Conservation (phyloP, 2,888 invertebrate species). For the Gasteruption jaculator region DNA sequence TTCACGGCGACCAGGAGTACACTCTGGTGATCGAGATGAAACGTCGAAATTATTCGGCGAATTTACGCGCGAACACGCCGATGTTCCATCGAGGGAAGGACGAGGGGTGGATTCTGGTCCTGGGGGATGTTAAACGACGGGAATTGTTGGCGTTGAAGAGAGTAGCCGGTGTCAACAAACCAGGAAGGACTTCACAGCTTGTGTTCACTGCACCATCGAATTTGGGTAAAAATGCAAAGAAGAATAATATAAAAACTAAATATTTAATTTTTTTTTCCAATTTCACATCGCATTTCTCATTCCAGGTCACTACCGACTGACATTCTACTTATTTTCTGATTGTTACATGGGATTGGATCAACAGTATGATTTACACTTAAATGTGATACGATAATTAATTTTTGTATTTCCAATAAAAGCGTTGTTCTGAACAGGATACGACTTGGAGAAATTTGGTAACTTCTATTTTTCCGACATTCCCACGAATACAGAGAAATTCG, state of each 20-base stretch:
- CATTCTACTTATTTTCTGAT: slow-evolving; percentile 85
- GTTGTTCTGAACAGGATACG: too few relatives aligned
- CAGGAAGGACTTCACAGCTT: slow-evolving; percentile 54
- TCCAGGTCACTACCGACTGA: slow-evolving; percentile 71
- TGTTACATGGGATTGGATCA: slow-evolving; percentile 92
- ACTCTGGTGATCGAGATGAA: slow-evolving; percentile 60
- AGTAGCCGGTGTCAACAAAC: slow-evolving; percentile 56
- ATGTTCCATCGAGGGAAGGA: slow-evolving; percentile 90
- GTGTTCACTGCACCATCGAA: slow-evolving; percentile 61
- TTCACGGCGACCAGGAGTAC: slow-evolving; percentile 59
- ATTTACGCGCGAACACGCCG: slow-evolving; percentile 69
- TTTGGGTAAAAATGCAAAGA: slow-evolving; percentile 45
- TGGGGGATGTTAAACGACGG: slow-evolving; percentile 68
- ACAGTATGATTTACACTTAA: slow-evolving; percentile 63
- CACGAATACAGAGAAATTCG: too few relatives aligned
- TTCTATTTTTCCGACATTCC: too few relatives aligned
- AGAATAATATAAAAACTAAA: slow-evolving; percentile 6
- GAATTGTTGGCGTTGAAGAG: slow-evolving; percentile 83
- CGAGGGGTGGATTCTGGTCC: slow-evolving; percentile 90
- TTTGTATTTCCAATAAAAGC: too few relatives aligned
- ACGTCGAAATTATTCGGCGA: slow-evolving; percentile 56
- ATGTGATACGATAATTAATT: slow-evolving; percentile 39
- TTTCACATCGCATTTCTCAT: slow-evolving; percentile 26
- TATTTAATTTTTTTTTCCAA: slow-evolving; percentile 1
- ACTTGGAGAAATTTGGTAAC: too few relatives aligned